Conservation (phyloP, 2,797 vertebrate genomes). For the Neoniphon sammara region DNA sequence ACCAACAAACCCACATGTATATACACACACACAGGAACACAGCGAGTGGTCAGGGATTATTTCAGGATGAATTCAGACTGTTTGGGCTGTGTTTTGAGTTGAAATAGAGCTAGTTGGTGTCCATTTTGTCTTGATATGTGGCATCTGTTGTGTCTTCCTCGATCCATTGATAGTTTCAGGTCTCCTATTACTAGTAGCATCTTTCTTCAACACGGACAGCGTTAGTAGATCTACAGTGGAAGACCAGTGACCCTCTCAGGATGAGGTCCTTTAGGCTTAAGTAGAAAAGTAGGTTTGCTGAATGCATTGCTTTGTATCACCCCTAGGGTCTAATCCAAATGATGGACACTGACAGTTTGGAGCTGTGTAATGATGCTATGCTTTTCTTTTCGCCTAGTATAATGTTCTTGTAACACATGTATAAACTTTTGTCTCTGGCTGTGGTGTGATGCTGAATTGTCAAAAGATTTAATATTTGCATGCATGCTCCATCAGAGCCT, state of each 20-base stretch:
- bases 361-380: conserved; percentile 76
- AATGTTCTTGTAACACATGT: conserved; percentile 83
- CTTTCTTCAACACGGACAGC: conserved; percentile 69
- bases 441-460: conserved; percentile 84
- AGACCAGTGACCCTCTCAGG: conserved; percentile 73
- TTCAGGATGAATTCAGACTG: conserved; percentile 80
- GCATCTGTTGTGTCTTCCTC: conserved; percentile 79
- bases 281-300: conserved; percentile 69
- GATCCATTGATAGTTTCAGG: conserved; percentile 77
- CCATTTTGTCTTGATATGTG: conserved; percentile 77
- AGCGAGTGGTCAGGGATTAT: conserved; percentile 79
- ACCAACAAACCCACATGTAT: conserved; percentile 70
- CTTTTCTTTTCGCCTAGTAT: conserved; percentile 81
- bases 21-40: conserved; percentile 43
- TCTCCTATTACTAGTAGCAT: conserved; percentile 75
- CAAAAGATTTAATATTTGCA: conserved; percentile 83
- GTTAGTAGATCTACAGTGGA: conserved; percentile 72
- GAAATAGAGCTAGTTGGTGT: conserved; percentile 74
- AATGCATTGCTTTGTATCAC: conserved; percentile 69
- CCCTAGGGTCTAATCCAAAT: conserved; percentile 67
- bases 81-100: conserved; percentile 75
- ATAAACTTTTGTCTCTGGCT: conserved; percentile 84
- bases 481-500: conserved; percentile 83
- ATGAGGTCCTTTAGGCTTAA: conserved; percentile 66
- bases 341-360: conserved; percentile 73